A percentile compares a stretch with the other conserved stretches of the same genome.
phyloP scores from a whole-genome alignment of 1,140 invertebrate species.

The Eumeta japonica region DNA sequence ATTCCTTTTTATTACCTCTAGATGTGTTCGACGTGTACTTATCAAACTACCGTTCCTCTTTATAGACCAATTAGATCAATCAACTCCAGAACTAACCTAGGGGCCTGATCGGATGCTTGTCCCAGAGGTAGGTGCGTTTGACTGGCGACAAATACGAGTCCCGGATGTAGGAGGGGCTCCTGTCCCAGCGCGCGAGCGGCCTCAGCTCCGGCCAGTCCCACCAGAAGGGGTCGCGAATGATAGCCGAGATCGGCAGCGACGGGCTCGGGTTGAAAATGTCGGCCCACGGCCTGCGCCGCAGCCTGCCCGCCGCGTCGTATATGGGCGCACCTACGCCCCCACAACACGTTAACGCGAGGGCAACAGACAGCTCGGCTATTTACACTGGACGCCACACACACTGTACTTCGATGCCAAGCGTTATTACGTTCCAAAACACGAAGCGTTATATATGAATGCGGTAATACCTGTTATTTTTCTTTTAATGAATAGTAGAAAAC shows the following conservation, averaged over 20 bases:
- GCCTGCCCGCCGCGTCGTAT: conserved; percentile 65
- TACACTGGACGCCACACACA: too few species aligned
- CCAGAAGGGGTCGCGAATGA: conserved; percentile 84
- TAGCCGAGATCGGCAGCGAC: conserved; percentile 71
- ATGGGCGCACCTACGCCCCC: conserved; percentile 65
- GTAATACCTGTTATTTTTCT: too few species aligned
- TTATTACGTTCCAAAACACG: too few species aligned
- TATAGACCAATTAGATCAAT: too few species aligned
- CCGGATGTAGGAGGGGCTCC: conserved; percentile 75
- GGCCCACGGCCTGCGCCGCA: conserved; percentile 66
- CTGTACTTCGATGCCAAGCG: conserved; percentile 29
- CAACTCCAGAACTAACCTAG: conserved; percentile 65
- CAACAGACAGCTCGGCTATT: too few species aligned
- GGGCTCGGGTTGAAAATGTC: conserved; percentile 76
- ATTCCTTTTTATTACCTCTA: too few species aligned
- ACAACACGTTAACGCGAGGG: conserved; percentile 28
- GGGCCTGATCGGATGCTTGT: conserved; percentile 82
- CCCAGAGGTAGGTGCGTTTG: conserved; percentile 85
- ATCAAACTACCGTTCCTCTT: too few species aligned
- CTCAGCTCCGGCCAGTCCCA: conserved; percentile 75
- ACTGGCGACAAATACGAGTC: conserved; percentile 85
- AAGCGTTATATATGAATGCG: too few species aligned
- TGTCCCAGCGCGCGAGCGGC: conserved; percentile 65
- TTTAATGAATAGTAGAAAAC: too few species aligned
- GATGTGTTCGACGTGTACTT: too few species aligned